These are phyloP conservation scores for Prosapia bicincta DNA, from an alignment of 2,888 invertebrate genomes.

Conservation along the genomic window DNA sequence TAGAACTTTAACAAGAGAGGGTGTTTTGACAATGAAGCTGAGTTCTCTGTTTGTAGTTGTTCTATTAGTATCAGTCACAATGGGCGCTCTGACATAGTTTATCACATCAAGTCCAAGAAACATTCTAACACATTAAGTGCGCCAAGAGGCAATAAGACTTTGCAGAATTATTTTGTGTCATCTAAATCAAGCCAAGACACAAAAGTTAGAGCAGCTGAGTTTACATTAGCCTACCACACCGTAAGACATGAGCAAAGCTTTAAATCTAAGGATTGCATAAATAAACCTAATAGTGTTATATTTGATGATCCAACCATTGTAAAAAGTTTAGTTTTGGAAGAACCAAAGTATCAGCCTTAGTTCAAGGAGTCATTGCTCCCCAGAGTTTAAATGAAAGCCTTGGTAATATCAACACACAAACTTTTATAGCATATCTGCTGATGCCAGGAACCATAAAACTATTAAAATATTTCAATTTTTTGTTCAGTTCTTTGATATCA, in stretches of 20 bases:
- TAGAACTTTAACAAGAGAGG: conserved; percentile 7
- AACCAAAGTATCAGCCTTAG: background rate
- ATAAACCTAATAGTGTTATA: background rate
- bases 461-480: background rate
- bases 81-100: conserved; percentile 8
- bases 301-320: background rate
- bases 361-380: background rate
- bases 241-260: background rate
- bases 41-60: conserved; percentile 4
- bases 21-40: background rate
- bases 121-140: background rate
- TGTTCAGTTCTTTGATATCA: background rate
- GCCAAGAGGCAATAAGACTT: background rate
- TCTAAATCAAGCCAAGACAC: conserved; percentile 1
- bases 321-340: background rate
- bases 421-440: background rate
- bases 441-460: background rate
- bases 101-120: conserved; percentile 4
- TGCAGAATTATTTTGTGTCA: background rate
- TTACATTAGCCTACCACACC: too few species aligned
- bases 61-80: background rate
- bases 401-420: background rate
- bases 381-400: background rate
- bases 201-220: conserved; percentile 7
- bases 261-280: background rate